Evolutionary conservation across 2,888 invertebrate species (phyloP), one percentile per base, ranked within the genome.

Genomic region (Esperia sulphurella): DNA sequence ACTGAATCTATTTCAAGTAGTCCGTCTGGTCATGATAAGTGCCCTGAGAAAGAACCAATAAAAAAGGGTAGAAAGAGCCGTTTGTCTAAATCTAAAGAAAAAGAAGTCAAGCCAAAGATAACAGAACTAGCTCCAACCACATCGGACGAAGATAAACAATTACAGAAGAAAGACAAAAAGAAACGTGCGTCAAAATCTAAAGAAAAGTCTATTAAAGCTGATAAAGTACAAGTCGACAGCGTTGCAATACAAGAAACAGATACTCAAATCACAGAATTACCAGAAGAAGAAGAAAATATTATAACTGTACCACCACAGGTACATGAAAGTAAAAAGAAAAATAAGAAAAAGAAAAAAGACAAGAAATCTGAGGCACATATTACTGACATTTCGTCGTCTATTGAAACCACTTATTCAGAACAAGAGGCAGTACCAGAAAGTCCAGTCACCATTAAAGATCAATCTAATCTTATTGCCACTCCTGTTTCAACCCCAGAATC

Each of bases 1-100:
- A 46, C 50, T 9, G 72, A 76, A 52, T 54, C 63, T 3, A 45
- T 61, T 37, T 58, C 60, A 52, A 70, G 52, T 42, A 57, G 40
- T 40, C 54, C 53, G 31, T 66, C 65, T 14, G 70, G 72, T 41
- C 69, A 73, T 31, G 71, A 70, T 49, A 75, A 71, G 49, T 56
- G 61, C 49, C 52, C 49, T 28, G 71, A 70, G 49, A 75, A 71
- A 49, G 56, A 63, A 50, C 52, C 49, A 28, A 37, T 49, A 6
- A 74, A 63, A 53, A 79, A 75, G 53, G 62, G 54, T 45, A 71
- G 78, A 51, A 84, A 79, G 55, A 73, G 68, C 51, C 71, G 80
- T n/a, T 61, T 78, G n/a, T 74, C 75, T 1, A 88, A 87, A 59
- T 87, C 88, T 8, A 82, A 68, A 45, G 81, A 79, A 52, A 88